Evolutionary conservation across 1,140 invertebrate genomes (phyloP).

Genomic region (Artemia franciscana): DNA sequence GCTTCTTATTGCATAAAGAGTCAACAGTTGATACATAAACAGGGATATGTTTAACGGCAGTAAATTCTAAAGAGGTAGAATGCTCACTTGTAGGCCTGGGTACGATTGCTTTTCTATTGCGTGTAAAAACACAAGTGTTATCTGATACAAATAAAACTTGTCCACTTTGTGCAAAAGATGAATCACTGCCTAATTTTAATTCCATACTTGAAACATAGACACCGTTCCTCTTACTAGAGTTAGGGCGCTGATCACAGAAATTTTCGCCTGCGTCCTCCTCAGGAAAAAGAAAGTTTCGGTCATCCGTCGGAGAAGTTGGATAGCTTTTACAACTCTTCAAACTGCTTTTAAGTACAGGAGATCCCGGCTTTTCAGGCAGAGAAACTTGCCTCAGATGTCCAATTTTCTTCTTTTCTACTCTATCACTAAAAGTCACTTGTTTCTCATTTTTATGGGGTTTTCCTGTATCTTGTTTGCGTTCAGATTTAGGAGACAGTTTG

Average conservation of each 20-base stretch:
- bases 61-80: background rate
- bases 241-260: background rate
- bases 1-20: background rate
- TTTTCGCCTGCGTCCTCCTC: background rate
- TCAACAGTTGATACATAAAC: background rate
- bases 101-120: background rate
- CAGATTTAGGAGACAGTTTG: background rate
- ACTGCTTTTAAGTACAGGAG: background rate
- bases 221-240: background rate
- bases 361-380: background rate
- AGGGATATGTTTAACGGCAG: background rate
- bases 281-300: background rate
- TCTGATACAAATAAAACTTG: background rate
- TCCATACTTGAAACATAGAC: background rate
- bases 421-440: background rate
- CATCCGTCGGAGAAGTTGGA: background rate
- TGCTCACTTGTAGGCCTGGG: background rate
- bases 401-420: background rate
- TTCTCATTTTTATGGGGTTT: background rate
- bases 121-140: background rate
- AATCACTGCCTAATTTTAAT: background rate
- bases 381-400: background rate
- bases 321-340: background rate
- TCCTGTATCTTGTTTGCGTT: background rate
- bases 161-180: background rate